Percentiles rank a stretch among this genome's conserved stretches.
Conservation (phyloP, 2,113 vertebrate genomes). For the Naja naja region DNA sequence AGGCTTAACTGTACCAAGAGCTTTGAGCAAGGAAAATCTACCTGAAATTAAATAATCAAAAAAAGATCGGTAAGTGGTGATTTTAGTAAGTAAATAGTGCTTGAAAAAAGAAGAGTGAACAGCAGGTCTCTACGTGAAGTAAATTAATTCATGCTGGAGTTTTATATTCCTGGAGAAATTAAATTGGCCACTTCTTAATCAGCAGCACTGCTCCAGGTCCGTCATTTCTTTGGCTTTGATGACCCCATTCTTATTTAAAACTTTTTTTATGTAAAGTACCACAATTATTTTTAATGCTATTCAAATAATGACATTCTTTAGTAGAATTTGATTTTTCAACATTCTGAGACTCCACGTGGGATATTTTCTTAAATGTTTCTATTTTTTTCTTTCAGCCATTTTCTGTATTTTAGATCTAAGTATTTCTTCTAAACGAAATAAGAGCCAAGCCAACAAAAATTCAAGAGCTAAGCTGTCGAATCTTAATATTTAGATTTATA, state of each 20-base stretch:
- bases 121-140: conserved; percentile 60
- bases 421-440: not conserved
- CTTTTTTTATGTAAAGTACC: conserved; percentile 27
- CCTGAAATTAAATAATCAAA: conserved; percentile 67
- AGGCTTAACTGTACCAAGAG: conserved; percentile 46
- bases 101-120: conserved; percentile 63
- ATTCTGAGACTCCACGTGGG: not conserved
- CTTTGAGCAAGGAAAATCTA: conserved; percentile 56
- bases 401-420: not conserved
- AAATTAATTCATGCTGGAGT: conserved; percentile 71
- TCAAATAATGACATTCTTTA: not conserved
- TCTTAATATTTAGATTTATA: not conserved
- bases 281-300: not conserved
- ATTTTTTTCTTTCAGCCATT: not conserved
- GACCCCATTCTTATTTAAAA: conserved; percentile 37
- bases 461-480: not conserved
- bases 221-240: conserved; percentile 33
- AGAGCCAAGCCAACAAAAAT: not conserved
- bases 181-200: conserved; percentile 66
- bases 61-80: conserved; percentile 63
- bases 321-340: conserved; percentile 24
- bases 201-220: conserved; percentile 40
- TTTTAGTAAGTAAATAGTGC: conserved; percentile 70
- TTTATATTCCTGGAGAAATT: conserved; percentile 67
- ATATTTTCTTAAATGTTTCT: not conserved